Percentiles rank a stretch among this genome's conserved stretches.
These are phyloP conservation scores for Rotaria macrura DNA, from an alignment of 2,888 invertebrate genomes.

Conservation along the genomic window DNA sequence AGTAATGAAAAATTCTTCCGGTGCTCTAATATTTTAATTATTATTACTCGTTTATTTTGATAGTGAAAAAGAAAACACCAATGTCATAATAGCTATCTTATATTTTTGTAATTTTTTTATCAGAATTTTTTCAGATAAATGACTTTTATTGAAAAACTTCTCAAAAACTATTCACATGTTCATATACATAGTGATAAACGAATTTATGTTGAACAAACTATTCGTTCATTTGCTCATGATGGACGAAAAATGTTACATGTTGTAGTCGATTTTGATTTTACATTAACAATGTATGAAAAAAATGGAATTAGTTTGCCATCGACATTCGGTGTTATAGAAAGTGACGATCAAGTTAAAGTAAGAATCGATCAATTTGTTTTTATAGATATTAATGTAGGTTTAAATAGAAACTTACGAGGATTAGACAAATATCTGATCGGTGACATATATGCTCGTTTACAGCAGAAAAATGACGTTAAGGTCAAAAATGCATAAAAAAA, in stretches of 20 bases:
- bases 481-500: no score
- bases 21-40: neutral
- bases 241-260: slow-evolving; percentile 63
- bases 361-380: neutral
- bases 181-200: neutral
- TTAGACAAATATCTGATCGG: no score
- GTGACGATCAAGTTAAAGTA: neutral
- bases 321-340: slow-evolving; percentile 5
- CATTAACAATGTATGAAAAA: slow-evolving; percentile 57
- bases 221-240: slow-evolving; percentile 56
- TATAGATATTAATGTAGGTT: no score
- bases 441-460: no score
- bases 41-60: neutral
- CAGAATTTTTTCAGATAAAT: neutral
- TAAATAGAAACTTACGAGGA: no score
- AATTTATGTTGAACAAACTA: slow-evolving; percentile 53
- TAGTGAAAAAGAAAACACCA: neutral
- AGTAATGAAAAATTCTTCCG: neutral
- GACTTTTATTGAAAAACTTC: neutral
- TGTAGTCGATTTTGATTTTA: slow-evolving; percentile 79
- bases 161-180: neutral
- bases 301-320: slow-evolving; percentile 35
- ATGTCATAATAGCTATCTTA: neutral
- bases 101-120: neutral
- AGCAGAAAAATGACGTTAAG: no score